A percentile compares a stretch with the other conserved stretches of the same genome.
Evolutionary conservation across 2,113 vertebrate genomes (phyloP).

Genomic region (Otis tarda): DNA sequence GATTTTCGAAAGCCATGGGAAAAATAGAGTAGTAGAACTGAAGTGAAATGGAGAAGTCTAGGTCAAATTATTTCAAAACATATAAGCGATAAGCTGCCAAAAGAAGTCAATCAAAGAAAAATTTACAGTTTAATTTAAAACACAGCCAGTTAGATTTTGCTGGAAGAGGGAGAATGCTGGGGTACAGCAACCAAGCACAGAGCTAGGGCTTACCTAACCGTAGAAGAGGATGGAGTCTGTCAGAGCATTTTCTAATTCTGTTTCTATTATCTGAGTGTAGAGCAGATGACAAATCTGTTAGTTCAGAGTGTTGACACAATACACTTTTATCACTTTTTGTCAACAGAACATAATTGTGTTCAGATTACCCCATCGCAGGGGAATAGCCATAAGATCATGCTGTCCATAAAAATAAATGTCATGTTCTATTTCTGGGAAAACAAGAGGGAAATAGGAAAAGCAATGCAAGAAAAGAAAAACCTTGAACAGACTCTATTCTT

Average conservation of each 20-base stretch:
- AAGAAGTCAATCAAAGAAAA: constrained; percentile 15
- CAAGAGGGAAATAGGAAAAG: neutral
- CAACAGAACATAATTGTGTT: constrained; percentile 43
- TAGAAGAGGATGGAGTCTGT: neutral
- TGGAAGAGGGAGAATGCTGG: neutral
- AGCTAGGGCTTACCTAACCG: neutral
- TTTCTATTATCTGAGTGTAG: constrained; percentile 34
- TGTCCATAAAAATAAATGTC: constrained; percentile 52
- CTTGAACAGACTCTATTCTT: neutral
- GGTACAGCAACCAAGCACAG: neutral
- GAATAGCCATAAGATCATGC: constrained; percentile 49
- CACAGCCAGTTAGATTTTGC: neutral
- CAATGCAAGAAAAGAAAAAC: neutral
- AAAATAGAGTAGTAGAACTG: neutral
- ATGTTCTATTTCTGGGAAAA: constrained; percentile 34
- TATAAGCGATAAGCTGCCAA: neutral
- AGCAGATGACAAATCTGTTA: constrained; percentile 56
- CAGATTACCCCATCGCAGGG: constrained; percentile 9
- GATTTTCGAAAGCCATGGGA: neutral
- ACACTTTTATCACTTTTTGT: constrained; percentile 50
- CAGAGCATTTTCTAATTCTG: constrained; percentile 40
- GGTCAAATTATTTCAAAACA: neutral
- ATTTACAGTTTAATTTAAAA: neutral
- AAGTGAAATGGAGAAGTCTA: neutral
- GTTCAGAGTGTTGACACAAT: constrained; percentile 47